Conservation (phyloP, 2,113 vertebrate species). For the Chitala chitala region DNA sequence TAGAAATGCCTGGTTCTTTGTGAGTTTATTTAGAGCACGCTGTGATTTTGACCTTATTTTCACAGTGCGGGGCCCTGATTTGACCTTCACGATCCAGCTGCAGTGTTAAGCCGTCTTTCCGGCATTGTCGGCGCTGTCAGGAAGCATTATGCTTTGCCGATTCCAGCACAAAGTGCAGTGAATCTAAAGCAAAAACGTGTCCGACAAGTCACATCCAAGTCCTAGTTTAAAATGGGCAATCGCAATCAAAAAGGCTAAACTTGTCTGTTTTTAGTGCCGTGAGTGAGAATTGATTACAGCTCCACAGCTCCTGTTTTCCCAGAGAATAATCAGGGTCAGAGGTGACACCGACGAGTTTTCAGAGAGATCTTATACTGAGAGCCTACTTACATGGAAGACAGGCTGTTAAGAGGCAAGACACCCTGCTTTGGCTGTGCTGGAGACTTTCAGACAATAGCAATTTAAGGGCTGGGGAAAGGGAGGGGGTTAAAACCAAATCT, state of each 20-base stretch:
- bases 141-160: not conserved
- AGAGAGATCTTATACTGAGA: not conserved
- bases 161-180: not conserved
- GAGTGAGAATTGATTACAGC: not conserved
- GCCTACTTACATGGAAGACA: not conserved
- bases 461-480: not conserved
- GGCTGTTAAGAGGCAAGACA: not conserved
- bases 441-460: not conserved
- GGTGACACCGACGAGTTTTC: not conserved
- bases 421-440: not conserved
- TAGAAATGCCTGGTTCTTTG: not conserved
- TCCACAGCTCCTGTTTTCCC: not conserved
- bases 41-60: not conserved
- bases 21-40: not conserved
- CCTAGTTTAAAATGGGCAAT: too few species aligned
- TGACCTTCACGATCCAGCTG: not conserved
- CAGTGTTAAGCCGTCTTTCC: not conserved
- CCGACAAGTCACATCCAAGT: too few species aligned
- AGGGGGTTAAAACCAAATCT: not conserved
- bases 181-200: not conserved
- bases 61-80: not conserved
- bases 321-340: not conserved
- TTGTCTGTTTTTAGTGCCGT: too few species aligned
- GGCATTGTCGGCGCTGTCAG: not conserved
- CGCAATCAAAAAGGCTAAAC: too few species aligned